A percentile compares a stretch with the other conserved stretches of the same genome.
These are phyloP conservation scores for Podarcis cretensis DNA, from an alignment of 2,113 vertebrate genomes.

Conservation along the genomic window DNA sequence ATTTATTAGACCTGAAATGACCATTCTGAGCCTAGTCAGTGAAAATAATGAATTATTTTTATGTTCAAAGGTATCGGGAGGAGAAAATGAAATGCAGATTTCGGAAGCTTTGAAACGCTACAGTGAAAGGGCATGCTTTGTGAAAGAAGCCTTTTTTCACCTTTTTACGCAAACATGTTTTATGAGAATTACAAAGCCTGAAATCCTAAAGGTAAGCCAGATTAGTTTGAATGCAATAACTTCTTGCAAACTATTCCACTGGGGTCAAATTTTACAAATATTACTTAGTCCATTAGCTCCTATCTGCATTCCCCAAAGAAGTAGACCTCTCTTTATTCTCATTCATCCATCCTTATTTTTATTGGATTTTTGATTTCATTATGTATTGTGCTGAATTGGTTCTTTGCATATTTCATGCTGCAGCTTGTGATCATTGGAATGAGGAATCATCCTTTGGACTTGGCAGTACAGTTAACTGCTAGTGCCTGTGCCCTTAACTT, in stretches of 20 bases:
- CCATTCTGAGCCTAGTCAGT: neutral
- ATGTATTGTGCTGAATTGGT: neutral
- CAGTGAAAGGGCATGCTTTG: constrained; percentile 86
- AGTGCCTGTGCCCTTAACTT: constrained; percentile 91
- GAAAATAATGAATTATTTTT: constrained; percentile 12
- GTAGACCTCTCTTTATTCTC: neutral
- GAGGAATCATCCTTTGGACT: constrained; percentile 86
- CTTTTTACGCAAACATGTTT: constrained; percentile 88
- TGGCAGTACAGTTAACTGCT: constrained; percentile 89
- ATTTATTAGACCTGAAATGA: neutral
- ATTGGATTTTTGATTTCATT: neutral
- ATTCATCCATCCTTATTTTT: neutral
- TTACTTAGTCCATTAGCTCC: neutral
- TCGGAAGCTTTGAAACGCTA: constrained; percentile 88
- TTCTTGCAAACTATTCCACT: neutral
- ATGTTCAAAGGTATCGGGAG: constrained; percentile 85
- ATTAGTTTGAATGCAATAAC: neutral
- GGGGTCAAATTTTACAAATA: neutral
- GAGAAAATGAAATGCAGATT: constrained; percentile 88
- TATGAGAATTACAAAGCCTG: constrained; percentile 84
- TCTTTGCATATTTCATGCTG: constrained; percentile 17
- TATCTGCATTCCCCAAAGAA: neutral
- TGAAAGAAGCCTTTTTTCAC: constrained; percentile 87
- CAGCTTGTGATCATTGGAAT: constrained; percentile 89
- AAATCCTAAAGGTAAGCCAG: constrained; percentile 85